phyloP scores from a whole-genome alignment of 2,113 vertebrate species.

The Lethenteron reissneri region DNA sequence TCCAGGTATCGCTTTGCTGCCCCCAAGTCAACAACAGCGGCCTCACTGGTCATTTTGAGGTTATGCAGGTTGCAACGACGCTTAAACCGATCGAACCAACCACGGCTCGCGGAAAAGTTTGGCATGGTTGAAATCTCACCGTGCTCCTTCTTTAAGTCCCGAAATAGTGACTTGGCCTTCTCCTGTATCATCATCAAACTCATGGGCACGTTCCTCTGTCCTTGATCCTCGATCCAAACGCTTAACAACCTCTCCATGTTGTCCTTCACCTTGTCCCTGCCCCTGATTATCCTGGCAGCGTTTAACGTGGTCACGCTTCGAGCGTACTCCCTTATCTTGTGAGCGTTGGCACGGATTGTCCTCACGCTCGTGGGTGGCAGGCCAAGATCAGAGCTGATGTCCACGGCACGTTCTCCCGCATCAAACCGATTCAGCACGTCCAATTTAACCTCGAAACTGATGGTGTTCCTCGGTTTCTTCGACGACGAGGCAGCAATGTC shows the following conservation, averaged over 20 bases:
- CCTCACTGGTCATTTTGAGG: not conserved
- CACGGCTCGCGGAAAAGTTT: not conserved
- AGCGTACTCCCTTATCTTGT: slow-evolving; percentile 1
- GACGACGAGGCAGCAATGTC: not conserved
- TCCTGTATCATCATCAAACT: slow-evolving; percentile 2
- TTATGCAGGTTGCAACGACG: not conserved
- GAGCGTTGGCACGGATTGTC: slow-evolving; percentile 1
- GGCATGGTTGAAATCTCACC: not conserved
- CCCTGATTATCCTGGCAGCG: not conserved
- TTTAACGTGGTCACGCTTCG: not conserved
- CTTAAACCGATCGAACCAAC: slow-evolving; percentile 2
- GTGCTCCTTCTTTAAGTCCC: not conserved
- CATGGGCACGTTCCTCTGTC: not conserved
- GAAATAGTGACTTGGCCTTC: slow-evolving; percentile 1
- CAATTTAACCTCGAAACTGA: slow-evolving; percentile 7
- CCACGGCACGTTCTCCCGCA: not conserved
- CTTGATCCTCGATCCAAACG: slow-evolving; percentile 7
- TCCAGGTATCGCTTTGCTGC: not conserved
- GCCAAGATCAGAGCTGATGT: not conserved
- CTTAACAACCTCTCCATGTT: slow-evolving; percentile 5
- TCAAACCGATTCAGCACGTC: slow-evolving; percentile 7
- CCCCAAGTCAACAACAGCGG: not conserved
- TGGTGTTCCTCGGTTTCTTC: not conserved
- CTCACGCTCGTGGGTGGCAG: not conserved
- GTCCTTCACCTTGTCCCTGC: slow-evolving; percentile 1